A percentile compares a stretch with the other conserved stretches of the same genome.
phyloP scores from a whole-genome alignment of 2,888 invertebrate species.

The Sabellastarte sp. region DNA sequence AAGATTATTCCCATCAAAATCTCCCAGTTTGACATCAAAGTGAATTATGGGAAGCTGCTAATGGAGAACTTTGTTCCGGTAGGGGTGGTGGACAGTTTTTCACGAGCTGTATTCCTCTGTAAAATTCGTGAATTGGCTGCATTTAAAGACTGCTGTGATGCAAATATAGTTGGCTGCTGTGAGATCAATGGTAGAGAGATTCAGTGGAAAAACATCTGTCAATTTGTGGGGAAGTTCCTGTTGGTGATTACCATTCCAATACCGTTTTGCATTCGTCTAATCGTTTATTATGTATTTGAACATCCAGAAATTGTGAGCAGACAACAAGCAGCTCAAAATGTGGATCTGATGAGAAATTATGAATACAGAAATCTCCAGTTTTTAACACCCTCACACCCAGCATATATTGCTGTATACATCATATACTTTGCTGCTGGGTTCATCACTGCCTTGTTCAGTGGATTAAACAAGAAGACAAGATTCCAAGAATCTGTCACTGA shows the following conservation, averaged over 20 bases:
- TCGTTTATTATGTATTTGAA: slow-evolving; percentile 49
- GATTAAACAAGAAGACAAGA: slow-evolving; percentile 34
- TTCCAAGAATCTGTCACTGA: slow-evolving; percentile 40
- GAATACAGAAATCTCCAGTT: slow-evolving; percentile 29
- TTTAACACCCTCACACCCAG: slow-evolving; percentile 42
- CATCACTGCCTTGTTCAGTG: slow-evolving; percentile 36
- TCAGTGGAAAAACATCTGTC: slow-evolving; percentile 22
- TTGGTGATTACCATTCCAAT: slow-evolving; percentile 42
- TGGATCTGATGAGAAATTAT: slow-evolving; percentile 28
- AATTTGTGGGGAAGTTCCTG: slow-evolving; percentile 36
- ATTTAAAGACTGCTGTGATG: slow-evolving; percentile 26
- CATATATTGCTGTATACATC: slow-evolving; percentile 44
- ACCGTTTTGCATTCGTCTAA: slow-evolving; percentile 46
- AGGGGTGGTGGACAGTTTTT: slow-evolving; percentile 19
- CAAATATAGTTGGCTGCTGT: slow-evolving; percentile 33
- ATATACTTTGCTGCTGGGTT: slow-evolving; percentile 43
- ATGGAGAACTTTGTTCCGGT: slow-evolving; percentile 26
- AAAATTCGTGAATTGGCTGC: slow-evolving; percentile 22
- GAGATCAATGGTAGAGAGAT: neutral
- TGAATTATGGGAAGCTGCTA: slow-evolving; percentile 27
- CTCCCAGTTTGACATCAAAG: slow-evolving; percentile 21
- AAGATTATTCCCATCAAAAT: slow-evolving; percentile 21
- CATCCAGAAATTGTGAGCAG: slow-evolving; percentile 38
- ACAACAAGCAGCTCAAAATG: slow-evolving; percentile 22
- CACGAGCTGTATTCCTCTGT: slow-evolving; percentile 24